Evolutionary conservation across 2,888 invertebrate species (phyloP).

Genomic region (Parnassius glacialis): DNA sequence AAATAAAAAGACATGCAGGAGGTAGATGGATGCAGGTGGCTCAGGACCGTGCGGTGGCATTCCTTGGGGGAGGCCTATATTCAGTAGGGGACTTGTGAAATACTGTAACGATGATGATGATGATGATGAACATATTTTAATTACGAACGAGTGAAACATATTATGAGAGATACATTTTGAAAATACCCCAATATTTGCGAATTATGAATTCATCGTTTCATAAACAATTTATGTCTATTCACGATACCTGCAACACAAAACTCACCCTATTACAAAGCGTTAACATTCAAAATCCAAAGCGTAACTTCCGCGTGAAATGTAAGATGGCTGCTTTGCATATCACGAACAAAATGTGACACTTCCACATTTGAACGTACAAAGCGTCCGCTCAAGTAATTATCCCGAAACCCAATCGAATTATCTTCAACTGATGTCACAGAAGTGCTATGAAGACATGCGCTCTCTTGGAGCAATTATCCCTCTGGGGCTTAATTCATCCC

Average conservation of each 20-base stretch:
- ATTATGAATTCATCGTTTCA: constrained; percentile 12
- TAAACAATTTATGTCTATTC: constrained; percentile 20
- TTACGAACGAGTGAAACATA: too few species aligned
- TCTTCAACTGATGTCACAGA: constrained; percentile 59
- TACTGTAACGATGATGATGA: too few species aligned
- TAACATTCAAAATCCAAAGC: constrained; percentile 17
- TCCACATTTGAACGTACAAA: constrained; percentile 41
- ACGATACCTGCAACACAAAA: constrained; percentile 10
- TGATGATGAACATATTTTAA: too few species aligned
- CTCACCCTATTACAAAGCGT: constrained; percentile 17
- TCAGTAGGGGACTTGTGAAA: too few species aligned
- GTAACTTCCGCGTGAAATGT: constrained; percentile 16
- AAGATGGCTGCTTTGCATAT: constrained; percentile 36
- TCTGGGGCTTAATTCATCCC: constrained; percentile 35
- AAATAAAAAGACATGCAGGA: too few species aligned
- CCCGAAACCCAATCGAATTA: constrained; percentile 70
- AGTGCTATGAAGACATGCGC: constrained; percentile 65
- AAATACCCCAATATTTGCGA: not conserved
- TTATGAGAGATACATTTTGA: too few species aligned
- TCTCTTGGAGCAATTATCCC: constrained; percentile 63
- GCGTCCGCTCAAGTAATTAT: constrained; percentile 53
- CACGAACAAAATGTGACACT: constrained; percentile 34
- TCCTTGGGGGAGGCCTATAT: too few species aligned
- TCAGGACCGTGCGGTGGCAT: too few species aligned
- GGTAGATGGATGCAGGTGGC: too few species aligned